These are phyloP conservation scores for Sebastes fasciatus DNA, from an alignment of 2,113 vertebrate genomes.

Conservation along the genomic window DNA sequence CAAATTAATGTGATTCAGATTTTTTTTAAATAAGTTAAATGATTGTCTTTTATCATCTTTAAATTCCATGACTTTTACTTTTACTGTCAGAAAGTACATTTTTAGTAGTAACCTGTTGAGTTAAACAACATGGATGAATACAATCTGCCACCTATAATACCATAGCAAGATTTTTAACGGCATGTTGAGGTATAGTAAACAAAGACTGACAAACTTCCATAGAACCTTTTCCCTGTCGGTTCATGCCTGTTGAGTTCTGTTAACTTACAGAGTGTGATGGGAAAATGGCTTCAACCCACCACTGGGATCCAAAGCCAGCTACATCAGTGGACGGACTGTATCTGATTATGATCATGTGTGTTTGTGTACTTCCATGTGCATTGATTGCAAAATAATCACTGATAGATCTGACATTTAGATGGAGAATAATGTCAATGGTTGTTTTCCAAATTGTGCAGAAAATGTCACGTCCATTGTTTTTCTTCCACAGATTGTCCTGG, in stretches of 20 bases:
- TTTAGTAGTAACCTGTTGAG: not conserved
- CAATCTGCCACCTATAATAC: not conserved
- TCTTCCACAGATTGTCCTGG: slow-evolving; percentile 58
- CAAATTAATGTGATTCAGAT: too few relatives aligned
- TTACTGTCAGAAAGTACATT: not conserved
- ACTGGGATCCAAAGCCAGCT: not conserved
- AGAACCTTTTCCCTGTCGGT: not conserved
- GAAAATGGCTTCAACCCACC: not conserved
- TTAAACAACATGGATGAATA: not conserved
- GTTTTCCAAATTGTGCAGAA: slow-evolving; percentile 41
- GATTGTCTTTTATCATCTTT: not conserved
- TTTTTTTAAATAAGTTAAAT: not conserved
- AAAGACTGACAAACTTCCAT: not conserved
- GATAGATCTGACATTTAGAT: slow-evolving; percentile 28
- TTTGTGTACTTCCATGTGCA: not conserved
- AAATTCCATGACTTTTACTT: not conserved
- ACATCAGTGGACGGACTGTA: not conserved
- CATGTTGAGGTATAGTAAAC: not conserved
- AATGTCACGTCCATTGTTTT: slow-evolving; percentile 34
- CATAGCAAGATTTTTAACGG: not conserved
- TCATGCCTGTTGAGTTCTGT: not conserved
- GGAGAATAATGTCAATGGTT: slow-evolving; percentile 12
- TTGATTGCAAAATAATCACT: slow-evolving; percentile 2
- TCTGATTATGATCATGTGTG: not conserved
- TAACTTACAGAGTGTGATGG: not conserved